phyloP scores from a whole-genome alignment of 2,797 vertebrate species.

The Pangasius macronema region DNA sequence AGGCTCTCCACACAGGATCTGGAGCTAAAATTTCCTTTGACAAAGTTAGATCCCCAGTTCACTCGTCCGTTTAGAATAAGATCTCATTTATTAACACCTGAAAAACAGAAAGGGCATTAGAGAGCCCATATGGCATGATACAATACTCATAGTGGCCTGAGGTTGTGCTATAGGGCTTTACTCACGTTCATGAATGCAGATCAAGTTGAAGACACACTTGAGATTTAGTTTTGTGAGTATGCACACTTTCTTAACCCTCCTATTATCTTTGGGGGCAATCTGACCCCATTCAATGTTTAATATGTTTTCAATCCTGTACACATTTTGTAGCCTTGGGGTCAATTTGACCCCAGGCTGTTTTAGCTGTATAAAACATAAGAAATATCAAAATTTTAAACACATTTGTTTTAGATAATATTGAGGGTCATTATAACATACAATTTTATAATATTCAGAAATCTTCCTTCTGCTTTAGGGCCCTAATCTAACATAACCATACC shows the following conservation, averaged over 20 bases:
- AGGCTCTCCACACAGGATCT: background rate
- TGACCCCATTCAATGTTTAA: too few relatives aligned
- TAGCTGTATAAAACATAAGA: too few relatives aligned
- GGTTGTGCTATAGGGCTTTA: background rate
- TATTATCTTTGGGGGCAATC: too few relatives aligned
- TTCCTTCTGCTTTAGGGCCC: too few relatives aligned
- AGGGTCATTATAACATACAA: too few relatives aligned
- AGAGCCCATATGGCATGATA: background rate
- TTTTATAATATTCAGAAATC: too few relatives aligned
- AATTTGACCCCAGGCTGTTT: too few relatives aligned
- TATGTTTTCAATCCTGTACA: too few relatives aligned
- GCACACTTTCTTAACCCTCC: background rate
- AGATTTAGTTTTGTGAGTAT: background rate
- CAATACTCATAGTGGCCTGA: background rate
- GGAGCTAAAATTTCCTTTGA: background rate
- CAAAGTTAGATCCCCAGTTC: background rate
- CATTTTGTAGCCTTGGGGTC: too few relatives aligned
- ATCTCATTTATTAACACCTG: background rate
- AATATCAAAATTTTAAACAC: too few relatives aligned
- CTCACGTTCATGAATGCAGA: background rate
- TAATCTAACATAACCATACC: too few relatives aligned
- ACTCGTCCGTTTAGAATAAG: background rate
- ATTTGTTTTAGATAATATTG: too few relatives aligned
- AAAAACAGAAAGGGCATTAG: background rate
- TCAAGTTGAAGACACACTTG: background rate